Evolutionary conservation across 37 sponge, comb jelly and placozoan species (phyloP), one percentile per base, ranked within the genome.

Genomic region (Agelas oroides): DNA sequence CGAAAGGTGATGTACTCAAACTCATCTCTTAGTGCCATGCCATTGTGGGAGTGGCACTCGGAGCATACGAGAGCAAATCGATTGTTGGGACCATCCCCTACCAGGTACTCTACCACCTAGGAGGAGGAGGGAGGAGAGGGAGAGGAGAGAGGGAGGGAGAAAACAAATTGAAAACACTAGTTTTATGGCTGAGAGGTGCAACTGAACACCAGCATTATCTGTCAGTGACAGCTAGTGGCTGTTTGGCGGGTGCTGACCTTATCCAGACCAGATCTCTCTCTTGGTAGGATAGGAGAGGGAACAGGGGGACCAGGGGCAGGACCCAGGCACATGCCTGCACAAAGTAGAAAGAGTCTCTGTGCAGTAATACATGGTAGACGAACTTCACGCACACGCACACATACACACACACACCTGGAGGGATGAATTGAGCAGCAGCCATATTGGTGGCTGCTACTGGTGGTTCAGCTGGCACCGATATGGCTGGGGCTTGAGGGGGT

Each of bases 81-180:
- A n/a, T 90, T 92, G 78, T 86, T 85, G 23, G 97, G 95, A 28
- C 97, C 97, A 79, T 97, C 97, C 13, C 97, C 97, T 33, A 96
- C 85, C 28, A 96, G 66, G 56, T 81, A 96, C 60, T 96, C 97
- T 24, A 93, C 89, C 55, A 96, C 21, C 94, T 96, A 53, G 19
- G 39, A 46, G 69, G 5, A 53, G 12, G 70, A 33, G 14, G 52
- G 34, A 5, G 36, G 20, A 31, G 12, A 27, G 13, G 65, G 20
- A 27, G 13, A 27, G 13, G 65, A 65, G 37, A 25, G 78, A 76
- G 63, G 65, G 37, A 55, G 53, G 16, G 31, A 19, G 58, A 19
- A n/a, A n/a, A n/a, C n/a, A n/a, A 18, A 18, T 19, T 56, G 58
- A 56, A 18, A 18, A 56, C 18, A 56, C 58, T 19, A 19, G 58